Percentiles rank a stretch among this genome's conserved stretches.
These are phyloP conservation scores for Brachyrhaphis roseni DNA, from an alignment of 2,797 vertebrate genomes.

Conservation along the genomic window DNA sequence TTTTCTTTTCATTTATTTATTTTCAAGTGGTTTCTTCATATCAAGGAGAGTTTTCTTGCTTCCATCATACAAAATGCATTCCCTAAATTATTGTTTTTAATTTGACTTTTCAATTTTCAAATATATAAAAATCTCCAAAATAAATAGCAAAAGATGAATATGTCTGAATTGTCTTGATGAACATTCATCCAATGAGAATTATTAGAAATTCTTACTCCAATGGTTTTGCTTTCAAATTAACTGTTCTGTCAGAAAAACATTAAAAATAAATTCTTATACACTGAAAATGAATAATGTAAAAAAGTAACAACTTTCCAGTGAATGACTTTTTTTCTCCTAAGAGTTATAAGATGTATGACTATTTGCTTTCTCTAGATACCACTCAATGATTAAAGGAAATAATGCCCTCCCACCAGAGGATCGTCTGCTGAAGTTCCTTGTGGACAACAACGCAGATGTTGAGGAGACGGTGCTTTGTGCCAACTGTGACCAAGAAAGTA, in stretches of 20 bases:
- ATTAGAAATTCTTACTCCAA: neutral
- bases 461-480: slow-evolving; percentile 73
- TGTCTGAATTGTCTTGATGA: neutral
- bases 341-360: neutral
- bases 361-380: slow-evolving; percentile 50
- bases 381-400: slow-evolving; percentile 63
- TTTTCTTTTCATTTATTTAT: neutral
- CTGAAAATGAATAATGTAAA: neutral
- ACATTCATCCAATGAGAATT: neutral
- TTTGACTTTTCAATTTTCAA: neutral
- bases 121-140: neutral
- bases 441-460: slow-evolving; percentile 79
- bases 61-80: neutral
- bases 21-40: neutral
- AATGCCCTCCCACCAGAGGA: slow-evolving; percentile 81
- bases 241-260: neutral
- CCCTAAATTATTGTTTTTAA: neutral
- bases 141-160: neutral
- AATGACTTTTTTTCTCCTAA: neutral
- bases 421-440: slow-evolving; percentile 87
- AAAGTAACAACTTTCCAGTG: neutral
- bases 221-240: neutral
- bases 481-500: slow-evolving; percentile 74
- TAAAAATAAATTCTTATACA: neutral
- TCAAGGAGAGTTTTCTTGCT: neutral